Base-by-base conservation (phyloP, 1,140 invertebrate genomes). In the Armadillidium nasatum region DNA sequence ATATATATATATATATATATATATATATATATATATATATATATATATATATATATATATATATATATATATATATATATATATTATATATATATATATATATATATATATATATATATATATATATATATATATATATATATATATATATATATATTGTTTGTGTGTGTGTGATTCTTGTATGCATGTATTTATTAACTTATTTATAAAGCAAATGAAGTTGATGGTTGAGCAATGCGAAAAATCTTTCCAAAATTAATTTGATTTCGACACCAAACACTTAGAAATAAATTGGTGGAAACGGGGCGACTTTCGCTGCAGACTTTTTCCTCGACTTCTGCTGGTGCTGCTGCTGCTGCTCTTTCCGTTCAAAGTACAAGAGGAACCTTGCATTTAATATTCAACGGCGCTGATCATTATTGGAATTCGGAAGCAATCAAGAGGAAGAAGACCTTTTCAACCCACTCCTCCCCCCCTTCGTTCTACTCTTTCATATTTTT, bases 61-160 rank as follows among this genome's bases (percentile, higher is more conserved):
- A 4, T 3, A 60, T 60, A 60, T 15, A 60, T 60, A 19, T 15
- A 60, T n/a, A 11, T 44, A 44, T 67, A 43, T 67, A 69, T 22
- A 43, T n/a, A 46, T 11, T 46, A 71, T n/a, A 71, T n/a, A 71
- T n/a, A 71, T 19, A 69, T 23, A 75, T 21, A 46, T 22, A 69
- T n/a, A 45, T 43, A 45, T 23, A 70, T 60, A 75, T 19, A 70
- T n/a, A 75, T 21, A 70, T 44, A 44, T n/a, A 22, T 43, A 69
- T 43, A 70, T 43, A 44, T 9, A n/a, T 60, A 70, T 72, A 44
- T 66, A 74, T 60, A 19, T 60, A 19, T 60, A 19, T 60, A 19
- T 60, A 60, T 15, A 19, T 33, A 33, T 33, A 33, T 33, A 33
- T 33, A 33, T 33, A 33, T 33, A 33, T 33, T 3, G 33, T 1